Evolutionary conservation across 2,113 vertebrate genomes (phyloP).

Genomic region (Psophia crepitans): DNA sequence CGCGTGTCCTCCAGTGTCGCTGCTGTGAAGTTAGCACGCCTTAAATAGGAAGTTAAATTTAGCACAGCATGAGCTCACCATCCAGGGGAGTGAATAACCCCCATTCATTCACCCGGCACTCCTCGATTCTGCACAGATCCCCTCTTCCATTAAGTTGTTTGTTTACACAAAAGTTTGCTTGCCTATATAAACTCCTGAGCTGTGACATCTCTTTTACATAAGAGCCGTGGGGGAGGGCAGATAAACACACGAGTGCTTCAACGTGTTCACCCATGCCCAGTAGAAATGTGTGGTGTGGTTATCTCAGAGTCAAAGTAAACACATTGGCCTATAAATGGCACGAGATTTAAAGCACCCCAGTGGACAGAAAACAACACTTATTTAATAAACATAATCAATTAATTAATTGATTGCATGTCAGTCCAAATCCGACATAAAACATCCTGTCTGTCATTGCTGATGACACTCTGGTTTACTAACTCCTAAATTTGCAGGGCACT

Average conservation of each 20-base stretch:
- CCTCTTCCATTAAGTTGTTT: slow-evolving; percentile 1
- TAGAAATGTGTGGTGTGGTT: background rate
- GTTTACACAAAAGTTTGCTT: background rate
- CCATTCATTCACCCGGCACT: background rate
- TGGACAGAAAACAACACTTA: background rate
- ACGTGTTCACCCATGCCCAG: background rate
- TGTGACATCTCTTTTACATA: background rate
- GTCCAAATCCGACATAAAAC: background rate
- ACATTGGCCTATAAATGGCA: background rate
- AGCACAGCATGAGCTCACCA: slow-evolving; percentile 20
- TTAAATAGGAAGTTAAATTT: slow-evolving; percentile 49
- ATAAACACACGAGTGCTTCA: background rate
- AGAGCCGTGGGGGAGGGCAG: background rate
- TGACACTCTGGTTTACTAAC: background rate
- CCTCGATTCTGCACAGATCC: background rate
- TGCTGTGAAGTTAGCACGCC: background rate
- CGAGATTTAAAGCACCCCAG: background rate
- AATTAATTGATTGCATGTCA: background rate
- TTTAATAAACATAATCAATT: background rate
- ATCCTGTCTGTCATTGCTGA: background rate
- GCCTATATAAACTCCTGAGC: background rate
- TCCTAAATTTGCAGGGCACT: background rate
- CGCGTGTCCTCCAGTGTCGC: background rate
- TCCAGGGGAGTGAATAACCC: slow-evolving; percentile 20
- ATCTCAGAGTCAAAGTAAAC: background rate